phyloP scores from a whole-genome alignment of 2,888 invertebrate species.

The Globia sparganii region DNA sequence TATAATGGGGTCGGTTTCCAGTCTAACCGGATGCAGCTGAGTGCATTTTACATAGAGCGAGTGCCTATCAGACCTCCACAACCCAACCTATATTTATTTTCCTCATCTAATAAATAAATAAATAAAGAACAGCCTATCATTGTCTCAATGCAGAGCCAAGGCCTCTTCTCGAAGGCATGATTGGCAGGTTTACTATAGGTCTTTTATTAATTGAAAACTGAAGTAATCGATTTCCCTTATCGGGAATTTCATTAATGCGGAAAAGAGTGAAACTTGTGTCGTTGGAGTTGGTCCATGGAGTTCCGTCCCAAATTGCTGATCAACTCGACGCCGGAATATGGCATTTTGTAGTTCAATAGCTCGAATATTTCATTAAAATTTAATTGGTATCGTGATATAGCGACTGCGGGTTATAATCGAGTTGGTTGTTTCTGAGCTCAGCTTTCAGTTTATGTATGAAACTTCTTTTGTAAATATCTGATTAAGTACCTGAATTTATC shows the following conservation, averaged over 20 bases:
- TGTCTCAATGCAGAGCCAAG: neutral
- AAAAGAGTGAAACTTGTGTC: constrained; percentile 72
- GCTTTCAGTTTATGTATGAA: neutral
- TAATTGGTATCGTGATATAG: constrained; percentile 19
- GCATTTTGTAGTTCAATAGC: constrained; percentile 34
- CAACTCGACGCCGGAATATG: constrained; percentile 64
- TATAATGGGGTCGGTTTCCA: neutral
- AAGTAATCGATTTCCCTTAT: constrained; percentile 63
- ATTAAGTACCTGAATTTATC: neutral
- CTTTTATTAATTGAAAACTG: constrained; percentile 33
- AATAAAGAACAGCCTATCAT: neutral
- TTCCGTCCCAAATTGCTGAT: constrained; percentile 71
- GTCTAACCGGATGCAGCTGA: neutral
- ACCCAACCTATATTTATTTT: neutral
- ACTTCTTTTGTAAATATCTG: neutral
- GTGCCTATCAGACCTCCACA: neutral
- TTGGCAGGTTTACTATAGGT: neutral
- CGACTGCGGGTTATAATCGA: neutral
- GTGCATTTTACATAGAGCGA: neutral
- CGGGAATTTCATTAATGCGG: constrained; percentile 78
- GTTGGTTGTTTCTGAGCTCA: neutral
- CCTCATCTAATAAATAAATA: neutral
- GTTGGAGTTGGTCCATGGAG: constrained; percentile 67
- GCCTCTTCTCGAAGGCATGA: neutral
- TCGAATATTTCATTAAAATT: constrained; percentile 46